Conservation (phyloP, 2,888 invertebrate genomes). For the Tetranychus piercei region DNA sequence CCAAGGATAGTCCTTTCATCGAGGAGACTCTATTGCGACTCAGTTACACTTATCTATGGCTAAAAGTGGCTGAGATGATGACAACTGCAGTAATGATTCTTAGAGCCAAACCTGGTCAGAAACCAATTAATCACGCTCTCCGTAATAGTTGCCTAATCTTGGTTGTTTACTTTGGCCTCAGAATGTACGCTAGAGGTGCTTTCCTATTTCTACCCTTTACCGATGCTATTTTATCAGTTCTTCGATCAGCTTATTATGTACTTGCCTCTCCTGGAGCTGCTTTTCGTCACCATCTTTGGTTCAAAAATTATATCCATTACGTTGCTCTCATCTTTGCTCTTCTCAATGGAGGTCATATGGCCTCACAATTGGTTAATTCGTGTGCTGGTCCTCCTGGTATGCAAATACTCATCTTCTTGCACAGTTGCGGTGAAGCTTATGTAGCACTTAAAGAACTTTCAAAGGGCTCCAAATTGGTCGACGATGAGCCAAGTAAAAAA, state of each 20-base stretch:
- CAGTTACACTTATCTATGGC: conserved; percentile 5
- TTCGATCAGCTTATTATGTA: conserved; percentile 4
- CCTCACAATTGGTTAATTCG: neutral
- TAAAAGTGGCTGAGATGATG: neutral
- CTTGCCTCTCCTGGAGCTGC: neutral
- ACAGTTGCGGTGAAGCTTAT: neutral
- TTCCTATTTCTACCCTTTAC: conserved; percentile 7
- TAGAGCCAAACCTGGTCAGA: neutral
- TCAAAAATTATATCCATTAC: conserved; percentile 4
- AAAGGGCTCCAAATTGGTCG: too few species aligned
- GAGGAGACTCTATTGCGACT: neutral
- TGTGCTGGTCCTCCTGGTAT: neutral
- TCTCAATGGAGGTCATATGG: neutral
- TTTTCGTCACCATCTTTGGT: neutral
- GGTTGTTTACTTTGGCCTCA: neutral
- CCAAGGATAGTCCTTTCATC: neutral
- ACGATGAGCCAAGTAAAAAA: too few species aligned
- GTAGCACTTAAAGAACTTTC: neutral
- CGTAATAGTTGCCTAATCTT: neutral
- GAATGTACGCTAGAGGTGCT: neutral
- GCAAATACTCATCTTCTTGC: neutral
- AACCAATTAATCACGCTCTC: neutral
- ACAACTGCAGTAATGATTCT: neutral
- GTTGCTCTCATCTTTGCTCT: neutral
- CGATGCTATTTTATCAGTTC: neutral